Percentiles rank a stretch among this genome's conserved stretches.
These are phyloP conservation scores for Synergus itoensis DNA, from an alignment of 2,888 invertebrate species.

Conservation along the genomic window DNA sequence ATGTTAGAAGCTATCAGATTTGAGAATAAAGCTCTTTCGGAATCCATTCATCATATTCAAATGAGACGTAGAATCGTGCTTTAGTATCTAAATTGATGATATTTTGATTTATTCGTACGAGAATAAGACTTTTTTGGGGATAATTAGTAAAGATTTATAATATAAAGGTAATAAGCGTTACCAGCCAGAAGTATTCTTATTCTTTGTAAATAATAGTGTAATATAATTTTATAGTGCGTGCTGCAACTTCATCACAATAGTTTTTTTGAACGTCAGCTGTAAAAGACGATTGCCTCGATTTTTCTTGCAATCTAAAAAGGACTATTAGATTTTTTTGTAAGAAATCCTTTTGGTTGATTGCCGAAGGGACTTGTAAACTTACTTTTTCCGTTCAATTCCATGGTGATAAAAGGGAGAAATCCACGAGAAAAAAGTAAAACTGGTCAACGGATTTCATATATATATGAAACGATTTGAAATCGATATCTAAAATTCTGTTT, in stretches of 20 bases:
- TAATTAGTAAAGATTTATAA: no score
- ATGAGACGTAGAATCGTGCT: background rate
- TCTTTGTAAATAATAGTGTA: no score
- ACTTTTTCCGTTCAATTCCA: background rate
- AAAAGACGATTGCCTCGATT: background rate
- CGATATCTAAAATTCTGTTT: no score
- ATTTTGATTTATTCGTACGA: no score
- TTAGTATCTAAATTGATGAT: background rate
- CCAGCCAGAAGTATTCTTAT: no score
- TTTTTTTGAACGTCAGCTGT: background rate
- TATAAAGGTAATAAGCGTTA: no score
- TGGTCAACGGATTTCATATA: background rate
- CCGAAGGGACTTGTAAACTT: background rate
- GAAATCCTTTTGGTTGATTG: background rate
- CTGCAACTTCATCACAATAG: background rate
- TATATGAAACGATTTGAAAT: no score
- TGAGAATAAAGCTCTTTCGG: conserved; percentile 4
- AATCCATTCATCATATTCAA: conserved; percentile 36
- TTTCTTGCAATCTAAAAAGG: background rate
- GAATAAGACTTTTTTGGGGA: no score
- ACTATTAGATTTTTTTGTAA: background rate
- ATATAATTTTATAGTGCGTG: background rate
- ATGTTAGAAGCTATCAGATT: conserved; percentile 31
- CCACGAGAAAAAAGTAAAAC: background rate
- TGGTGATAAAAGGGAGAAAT: background rate